phyloP scores from a whole-genome alignment of 1,140 invertebrate genomes.

The Nebria ingens region DNA sequence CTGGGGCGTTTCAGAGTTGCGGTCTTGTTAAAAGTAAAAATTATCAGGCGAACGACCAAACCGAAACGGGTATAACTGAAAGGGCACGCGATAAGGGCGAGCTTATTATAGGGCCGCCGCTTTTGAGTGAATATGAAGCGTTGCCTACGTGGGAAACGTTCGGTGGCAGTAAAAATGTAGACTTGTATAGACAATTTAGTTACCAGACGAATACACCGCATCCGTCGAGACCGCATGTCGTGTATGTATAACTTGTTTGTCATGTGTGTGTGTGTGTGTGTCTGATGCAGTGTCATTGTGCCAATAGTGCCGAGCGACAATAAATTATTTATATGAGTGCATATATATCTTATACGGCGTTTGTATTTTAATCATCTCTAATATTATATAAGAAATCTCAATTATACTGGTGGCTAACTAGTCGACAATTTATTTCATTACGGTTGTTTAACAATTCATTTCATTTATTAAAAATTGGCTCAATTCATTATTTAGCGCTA shows the following conservation, averaged over 20 bases:
- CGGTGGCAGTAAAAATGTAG: conserved; percentile 39
- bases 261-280: too few species aligned
- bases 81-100: conserved; percentile 36
- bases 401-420: too few species aligned
- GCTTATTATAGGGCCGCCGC: conserved; percentile 44
- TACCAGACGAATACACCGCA: conserved; percentile 42
- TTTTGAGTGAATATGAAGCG: conserved; percentile 44
- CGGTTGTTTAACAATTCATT: too few species aligned
- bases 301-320: conserved; percentile 7
- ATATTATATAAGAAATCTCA: too few species aligned
- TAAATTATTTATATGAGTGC: too few species aligned
- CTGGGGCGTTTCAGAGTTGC: conserved; percentile 41
- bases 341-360: too few species aligned
- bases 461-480: too few species aligned
- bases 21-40: conserved; percentile 34
- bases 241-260: conserved; percentile 44
- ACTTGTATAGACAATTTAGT: conserved; percentile 48
- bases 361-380: background rate
- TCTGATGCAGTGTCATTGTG: background rate
- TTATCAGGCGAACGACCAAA: conserved; percentile 40
- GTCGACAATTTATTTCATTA: too few species aligned
- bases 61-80: conserved; percentile 37
- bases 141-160: conserved; percentile 47
- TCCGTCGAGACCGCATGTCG: conserved; percentile 48
- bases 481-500: too few species aligned